Base-by-base conservation (phyloP, 1,140 invertebrate species). In the Sitodiplosis mosellana region DNA sequence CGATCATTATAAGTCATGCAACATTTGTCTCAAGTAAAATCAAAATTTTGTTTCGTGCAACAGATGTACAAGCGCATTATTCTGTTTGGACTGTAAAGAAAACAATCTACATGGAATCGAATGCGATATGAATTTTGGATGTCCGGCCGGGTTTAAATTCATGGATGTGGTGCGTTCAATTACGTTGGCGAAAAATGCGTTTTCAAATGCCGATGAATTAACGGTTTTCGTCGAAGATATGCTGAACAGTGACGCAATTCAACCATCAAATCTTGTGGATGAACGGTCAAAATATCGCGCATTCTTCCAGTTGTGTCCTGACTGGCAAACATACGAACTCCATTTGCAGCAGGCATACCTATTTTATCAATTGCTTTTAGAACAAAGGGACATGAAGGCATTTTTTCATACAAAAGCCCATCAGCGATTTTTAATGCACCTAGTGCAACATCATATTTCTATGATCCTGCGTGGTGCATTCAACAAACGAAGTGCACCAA, bases 21-120 rank as follows among this genome's bases (percentile, higher is more conserved):
- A 78, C 58, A 71, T 83, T 52, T 95, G 91, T 59, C 72, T 85
- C 52, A 67, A 71, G 21, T 69, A 73, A 56, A 72, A 70, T 57
- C 70, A 73, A 50, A 76, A 78, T 55, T 63, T 81, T 34, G 66
- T 78, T 49, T 80, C 80, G 46, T 85, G 81, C 62, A 54, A 69
- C 10, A 59, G 61, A 41, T 85, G 81, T 59, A 71, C 70, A 38
- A 66, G 68, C 61, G 67, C 72, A 8, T 65, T 82, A 53, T 88
- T 78, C 59, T 94, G 89, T 56, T 60, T 72, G 33, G 58, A 72
- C 45, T 94, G 89, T 61, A 69, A 65, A 52, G 53, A 67, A 33
- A 59, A 57, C 10, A 77, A 72, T 73, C 40, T 77, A 79, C 62
- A 62, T 81, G 15, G 72, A 79, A 56, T 64, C 77, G 7, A 64